Conservation (phyloP, 2,888 invertebrate genomes). For the Pristionchus maxplancki region DNA sequence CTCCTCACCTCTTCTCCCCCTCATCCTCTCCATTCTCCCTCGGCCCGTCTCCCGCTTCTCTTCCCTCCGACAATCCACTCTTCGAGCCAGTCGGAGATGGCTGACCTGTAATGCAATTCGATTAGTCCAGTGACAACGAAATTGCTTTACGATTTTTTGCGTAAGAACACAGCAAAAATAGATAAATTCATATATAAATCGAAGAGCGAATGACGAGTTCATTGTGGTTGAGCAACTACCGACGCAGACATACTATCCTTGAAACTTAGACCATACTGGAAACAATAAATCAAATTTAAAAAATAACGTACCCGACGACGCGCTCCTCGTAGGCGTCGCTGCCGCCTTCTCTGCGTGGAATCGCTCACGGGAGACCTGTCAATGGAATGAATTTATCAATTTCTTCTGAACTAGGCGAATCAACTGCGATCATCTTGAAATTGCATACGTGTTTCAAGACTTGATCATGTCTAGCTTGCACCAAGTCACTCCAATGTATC, state of each 20-base stretch:
- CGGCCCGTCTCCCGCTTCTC: neutral
- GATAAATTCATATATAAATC: neutral
- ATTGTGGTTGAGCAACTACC: too few species aligned
- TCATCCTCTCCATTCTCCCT: constrained; percentile 36
- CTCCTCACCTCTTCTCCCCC: constrained; percentile 36
- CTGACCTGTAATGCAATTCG: neutral
- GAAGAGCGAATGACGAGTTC: neutral
- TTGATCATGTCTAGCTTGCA: too few species aligned
- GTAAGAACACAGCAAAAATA: neutral
- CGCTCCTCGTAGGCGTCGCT: constrained; percentile 29
- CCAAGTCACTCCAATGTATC: too few species aligned
- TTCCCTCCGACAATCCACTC: neutral
- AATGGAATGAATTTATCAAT: constrained; percentile 46
- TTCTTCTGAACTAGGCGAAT: neutral
- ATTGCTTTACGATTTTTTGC: too few species aligned
- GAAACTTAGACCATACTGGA: neutral
- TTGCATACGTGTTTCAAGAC: too few species aligned
- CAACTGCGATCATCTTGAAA: neutral
- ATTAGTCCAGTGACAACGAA: neutral
- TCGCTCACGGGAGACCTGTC: constrained; percentile 95
- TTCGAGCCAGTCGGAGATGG: constrained; percentile 14
- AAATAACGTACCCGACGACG: neutral
- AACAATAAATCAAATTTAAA: neutral
- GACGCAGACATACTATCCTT: neutral
- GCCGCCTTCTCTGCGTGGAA: constrained; percentile 92